Evolutionary conservation across 2,797 vertebrate species (phyloP).

Genomic region (Thunnus albacares): DNA sequence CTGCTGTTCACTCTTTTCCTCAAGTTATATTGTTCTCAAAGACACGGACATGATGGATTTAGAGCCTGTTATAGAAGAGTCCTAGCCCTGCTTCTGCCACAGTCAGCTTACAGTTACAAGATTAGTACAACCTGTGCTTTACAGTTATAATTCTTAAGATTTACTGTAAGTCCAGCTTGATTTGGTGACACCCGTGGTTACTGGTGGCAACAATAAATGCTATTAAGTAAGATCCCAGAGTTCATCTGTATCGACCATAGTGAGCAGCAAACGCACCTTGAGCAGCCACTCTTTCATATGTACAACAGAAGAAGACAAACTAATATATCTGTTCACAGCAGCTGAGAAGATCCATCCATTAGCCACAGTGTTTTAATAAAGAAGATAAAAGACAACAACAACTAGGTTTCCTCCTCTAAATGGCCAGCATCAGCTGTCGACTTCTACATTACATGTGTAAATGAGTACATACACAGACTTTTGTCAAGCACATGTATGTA

Average conservation of each 20-base stretch:
- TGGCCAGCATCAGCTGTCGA: neutral
- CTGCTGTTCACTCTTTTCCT: slow-evolving; percentile 2
- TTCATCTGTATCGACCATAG: neutral
- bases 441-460: no score
- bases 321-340: neutral
- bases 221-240: neutral
- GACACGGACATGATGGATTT: neutral
- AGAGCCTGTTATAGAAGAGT: neutral
- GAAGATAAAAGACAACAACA: neutral
- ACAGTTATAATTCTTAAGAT: no score
- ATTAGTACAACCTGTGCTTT: no score
- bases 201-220: neutral
- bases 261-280: neutral
- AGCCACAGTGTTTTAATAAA: no score
- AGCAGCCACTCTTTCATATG: neutral
- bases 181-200: slow-evolving; percentile 2
- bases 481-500: neutral
- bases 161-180: neutral
- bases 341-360: no score
- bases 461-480: neutral
- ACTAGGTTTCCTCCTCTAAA: neutral
- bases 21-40: neutral
- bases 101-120: neutral
- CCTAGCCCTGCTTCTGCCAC: neutral
- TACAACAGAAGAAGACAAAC: neutral